Evolutionary conservation across 2,888 invertebrate genomes (phyloP).

Genomic region (Didymodactylos carnosus): DNA sequence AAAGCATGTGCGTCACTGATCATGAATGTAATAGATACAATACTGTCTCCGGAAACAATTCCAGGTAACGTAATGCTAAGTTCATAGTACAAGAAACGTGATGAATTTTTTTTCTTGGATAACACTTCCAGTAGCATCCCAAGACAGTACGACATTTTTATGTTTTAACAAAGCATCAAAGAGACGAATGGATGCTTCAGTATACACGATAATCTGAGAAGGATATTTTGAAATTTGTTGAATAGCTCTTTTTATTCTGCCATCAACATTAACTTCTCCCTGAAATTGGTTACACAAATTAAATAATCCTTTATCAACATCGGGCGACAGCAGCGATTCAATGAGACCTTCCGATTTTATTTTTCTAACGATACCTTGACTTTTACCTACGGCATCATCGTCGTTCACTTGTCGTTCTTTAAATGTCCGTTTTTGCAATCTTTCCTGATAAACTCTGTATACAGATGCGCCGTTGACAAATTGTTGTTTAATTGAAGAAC

Average conservation of each 20-base stretch:
- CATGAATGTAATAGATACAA: neutral
- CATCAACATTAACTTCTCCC: neutral
- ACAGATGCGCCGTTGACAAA: neutral
- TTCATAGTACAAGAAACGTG: neutral
- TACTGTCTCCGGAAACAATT: neutral
- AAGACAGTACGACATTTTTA: neutral
- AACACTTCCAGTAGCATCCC: neutral
- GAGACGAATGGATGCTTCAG: neutral
- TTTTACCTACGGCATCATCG: neutral
- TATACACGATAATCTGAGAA: neutral
- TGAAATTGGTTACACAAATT: neutral
- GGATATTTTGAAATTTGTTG: neutral
- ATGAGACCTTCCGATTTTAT: neutral
- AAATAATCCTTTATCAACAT: neutral
- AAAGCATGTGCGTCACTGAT: neutral
- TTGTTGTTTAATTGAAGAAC: neutral
- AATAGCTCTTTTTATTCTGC: neutral
- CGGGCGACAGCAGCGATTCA: neutral
- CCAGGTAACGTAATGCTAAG: neutral
- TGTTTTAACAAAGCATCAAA: neutral
- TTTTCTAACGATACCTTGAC: neutral
- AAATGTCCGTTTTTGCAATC: neutral
- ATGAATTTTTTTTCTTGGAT: neutral
- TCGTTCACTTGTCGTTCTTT: neutral
- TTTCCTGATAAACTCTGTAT: neutral